Evolutionary conservation across 2,113 vertebrate species (phyloP).

Genomic region (Rana temporaria): DNA sequence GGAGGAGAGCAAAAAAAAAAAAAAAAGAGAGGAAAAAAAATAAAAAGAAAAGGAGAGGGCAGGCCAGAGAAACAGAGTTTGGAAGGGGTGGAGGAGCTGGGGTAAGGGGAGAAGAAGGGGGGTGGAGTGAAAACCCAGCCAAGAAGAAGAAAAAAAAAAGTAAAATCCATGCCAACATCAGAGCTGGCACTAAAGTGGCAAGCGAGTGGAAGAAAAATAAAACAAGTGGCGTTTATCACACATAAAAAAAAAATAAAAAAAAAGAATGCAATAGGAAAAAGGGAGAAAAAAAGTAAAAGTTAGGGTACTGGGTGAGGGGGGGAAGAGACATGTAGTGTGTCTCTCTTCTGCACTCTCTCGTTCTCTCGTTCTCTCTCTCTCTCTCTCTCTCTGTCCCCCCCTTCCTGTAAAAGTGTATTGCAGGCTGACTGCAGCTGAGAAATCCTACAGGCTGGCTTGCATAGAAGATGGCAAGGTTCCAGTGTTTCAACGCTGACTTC

Average conservation of each 20-base stretch:
- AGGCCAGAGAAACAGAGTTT: conserved; percentile 38
- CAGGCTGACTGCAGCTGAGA: conserved; percentile 56
- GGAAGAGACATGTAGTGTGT: conserved; percentile 36
- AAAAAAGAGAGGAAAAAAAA: background rate
- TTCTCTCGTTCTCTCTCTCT: conserved; percentile 4
- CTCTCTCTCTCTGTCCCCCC: conserved; percentile 26
- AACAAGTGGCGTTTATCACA: background rate
- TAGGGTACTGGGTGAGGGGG: conserved; percentile 22
- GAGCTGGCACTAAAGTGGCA: conserved; percentile 50
- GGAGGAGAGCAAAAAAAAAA: conserved; percentile 3
- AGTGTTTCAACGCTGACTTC: conserved; percentile 52
- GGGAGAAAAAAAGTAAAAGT: background rate
- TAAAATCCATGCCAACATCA: conserved; percentile 46
- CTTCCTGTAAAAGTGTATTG: conserved; percentile 41
- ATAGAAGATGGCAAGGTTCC: conserved; percentile 53
- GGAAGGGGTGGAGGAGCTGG: conserved; percentile 40
- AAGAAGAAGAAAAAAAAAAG: conserved; percentile 44
- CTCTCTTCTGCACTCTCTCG: conserved; percentile 18
- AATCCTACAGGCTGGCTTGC: conserved; percentile 56
- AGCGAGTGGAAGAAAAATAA: conserved; percentile 17
- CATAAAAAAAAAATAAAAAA: background rate
- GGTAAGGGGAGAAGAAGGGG: conserved; percentile 25
- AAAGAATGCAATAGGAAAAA: background rate
- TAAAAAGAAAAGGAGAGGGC: conserved; percentile 3
- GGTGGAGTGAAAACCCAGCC: conserved; percentile 48